These are phyloP conservation scores for Paramormyrops kingsleyae DNA, from an alignment of 2,113 vertebrate genomes.

Conservation along the genomic window DNA sequence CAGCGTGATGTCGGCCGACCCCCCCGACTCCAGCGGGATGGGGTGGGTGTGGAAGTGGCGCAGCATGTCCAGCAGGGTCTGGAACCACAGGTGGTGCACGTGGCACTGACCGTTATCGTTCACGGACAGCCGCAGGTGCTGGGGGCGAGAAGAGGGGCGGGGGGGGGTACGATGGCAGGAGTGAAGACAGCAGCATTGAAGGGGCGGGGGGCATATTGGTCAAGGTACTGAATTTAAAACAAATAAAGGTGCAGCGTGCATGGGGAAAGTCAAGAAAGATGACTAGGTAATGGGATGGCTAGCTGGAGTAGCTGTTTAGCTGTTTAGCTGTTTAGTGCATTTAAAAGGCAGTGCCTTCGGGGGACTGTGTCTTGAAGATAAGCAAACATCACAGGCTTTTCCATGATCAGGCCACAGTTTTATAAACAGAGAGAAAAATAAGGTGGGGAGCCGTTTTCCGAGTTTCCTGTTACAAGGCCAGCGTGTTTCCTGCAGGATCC, in stretches of 20 bases:
- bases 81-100: conserved; percentile 79
- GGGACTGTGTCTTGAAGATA: not conserved
- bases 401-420: not conserved
- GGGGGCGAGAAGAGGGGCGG: not conserved
- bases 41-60: conserved; percentile 75
- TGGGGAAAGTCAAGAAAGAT: not conserved
- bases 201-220: not conserved
- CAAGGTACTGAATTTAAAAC: not conserved
- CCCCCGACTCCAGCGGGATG: conserved; percentile 72
- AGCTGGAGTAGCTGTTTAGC: not conserved
- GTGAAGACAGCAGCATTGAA: not conserved
- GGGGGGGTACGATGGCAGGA: not conserved
- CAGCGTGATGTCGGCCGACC: conserved; percentile 69
- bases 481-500: not conserved
- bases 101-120: conserved; percentile 73
- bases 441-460: not conserved
- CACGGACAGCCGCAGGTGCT: conserved; percentile 76
- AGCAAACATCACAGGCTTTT: not conserved
- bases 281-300: not conserved
- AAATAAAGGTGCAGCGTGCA: not conserved
- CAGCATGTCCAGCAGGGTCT: conserved; percentile 74
- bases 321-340: not conserved
- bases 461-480: not conserved
- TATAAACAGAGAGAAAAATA: not conserved
- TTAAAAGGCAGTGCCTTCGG: not conserved